phyloP scores from a whole-genome alignment of 2,113 vertebrate genomes.

The Sinocyclocheilus grahami region DNA sequence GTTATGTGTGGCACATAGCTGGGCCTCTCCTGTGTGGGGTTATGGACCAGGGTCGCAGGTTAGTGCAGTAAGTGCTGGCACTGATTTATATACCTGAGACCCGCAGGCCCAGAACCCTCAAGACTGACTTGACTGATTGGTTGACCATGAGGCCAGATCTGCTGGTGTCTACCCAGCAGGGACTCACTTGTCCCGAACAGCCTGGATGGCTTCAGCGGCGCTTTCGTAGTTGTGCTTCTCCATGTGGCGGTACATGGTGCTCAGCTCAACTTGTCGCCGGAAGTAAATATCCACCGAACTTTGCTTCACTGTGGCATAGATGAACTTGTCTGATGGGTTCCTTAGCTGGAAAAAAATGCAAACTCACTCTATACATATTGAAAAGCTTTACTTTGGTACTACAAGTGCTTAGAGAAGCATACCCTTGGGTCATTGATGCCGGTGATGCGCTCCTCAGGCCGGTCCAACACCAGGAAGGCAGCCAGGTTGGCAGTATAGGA shows the following conservation, averaged over 20 bases:
- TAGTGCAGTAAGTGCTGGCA: conserved; percentile 64
- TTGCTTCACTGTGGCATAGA: conserved; percentile 98
- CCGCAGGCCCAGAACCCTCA: conserved; percentile 64
- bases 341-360: conserved; percentile 79
- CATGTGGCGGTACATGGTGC: conserved; percentile 99
- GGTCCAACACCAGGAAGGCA: conserved; percentile 98
- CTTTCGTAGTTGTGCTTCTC: conserved; percentile 99
- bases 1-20: conserved; percentile 38
- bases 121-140: conserved; percentile 44
- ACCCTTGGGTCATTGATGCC: conserved; percentile 98
- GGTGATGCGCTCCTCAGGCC: conserved; percentile 97
- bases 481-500: conserved; percentile 99
- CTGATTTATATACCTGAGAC: conserved; percentile 58
- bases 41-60: conserved; percentile 67
- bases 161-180: conserved; percentile 69
- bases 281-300: conserved; percentile 99
- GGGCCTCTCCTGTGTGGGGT: conserved; percentile 49
- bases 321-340: conserved; percentile 98
- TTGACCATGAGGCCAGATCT: conserved; percentile 64
- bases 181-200: conserved; percentile 97
- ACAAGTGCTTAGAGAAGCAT: conserved; percentile 28
- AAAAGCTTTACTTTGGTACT: not conserved
- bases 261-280: conserved; percentile 97
- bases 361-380: not conserved
- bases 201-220: conserved; percentile 96